Conservation (phyloP, 2,113 vertebrate species). For the Sceloporus undulatus region DNA sequence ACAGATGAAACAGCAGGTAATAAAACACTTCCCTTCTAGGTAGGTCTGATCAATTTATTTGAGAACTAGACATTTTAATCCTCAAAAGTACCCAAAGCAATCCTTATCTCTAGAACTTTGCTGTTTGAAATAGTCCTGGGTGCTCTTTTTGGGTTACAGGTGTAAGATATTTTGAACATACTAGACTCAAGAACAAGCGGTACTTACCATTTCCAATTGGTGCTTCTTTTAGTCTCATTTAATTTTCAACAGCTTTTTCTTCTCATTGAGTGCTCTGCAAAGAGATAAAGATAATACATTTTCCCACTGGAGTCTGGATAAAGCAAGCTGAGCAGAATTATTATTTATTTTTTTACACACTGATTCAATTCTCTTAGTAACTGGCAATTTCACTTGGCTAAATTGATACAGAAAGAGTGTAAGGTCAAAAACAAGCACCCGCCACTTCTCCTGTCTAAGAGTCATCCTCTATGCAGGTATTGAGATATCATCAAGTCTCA, state of each 20-base stretch:
- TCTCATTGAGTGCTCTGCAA: constrained; percentile 66
- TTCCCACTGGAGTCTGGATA: constrained; percentile 64
- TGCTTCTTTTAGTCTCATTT: constrained; percentile 74
- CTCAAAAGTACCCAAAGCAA: constrained; percentile 16
- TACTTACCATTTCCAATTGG: constrained; percentile 73
- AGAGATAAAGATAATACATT: constrained; percentile 70
- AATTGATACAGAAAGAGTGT: not conserved
- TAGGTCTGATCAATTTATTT: constrained; percentile 31
- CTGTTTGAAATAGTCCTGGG: constrained; percentile 67
- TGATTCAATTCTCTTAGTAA: constrained; percentile 34
- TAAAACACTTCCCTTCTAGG: not conserved
- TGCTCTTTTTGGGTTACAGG: constrained; percentile 64
- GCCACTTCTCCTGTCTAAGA: no score
- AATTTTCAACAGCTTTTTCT: constrained; percentile 73
- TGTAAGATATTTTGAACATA: constrained; percentile 67
- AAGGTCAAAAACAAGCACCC: not conserved
- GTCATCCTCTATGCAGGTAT: not conserved
- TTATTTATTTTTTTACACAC: not conserved
- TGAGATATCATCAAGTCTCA: not conserved
- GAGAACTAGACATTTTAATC: constrained; percentile 40
- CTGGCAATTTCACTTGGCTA: constrained; percentile 35
- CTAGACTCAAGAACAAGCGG: constrained; percentile 72
- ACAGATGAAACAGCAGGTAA: not conserved
- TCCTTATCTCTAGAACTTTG: constrained; percentile 44
- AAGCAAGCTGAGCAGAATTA: constrained; percentile 62